Percentiles rank a stretch among this genome's conserved stretches.
phyloP scores from a whole-genome alignment of 2,888 invertebrate genomes.

The Tridacna crocea region DNA sequence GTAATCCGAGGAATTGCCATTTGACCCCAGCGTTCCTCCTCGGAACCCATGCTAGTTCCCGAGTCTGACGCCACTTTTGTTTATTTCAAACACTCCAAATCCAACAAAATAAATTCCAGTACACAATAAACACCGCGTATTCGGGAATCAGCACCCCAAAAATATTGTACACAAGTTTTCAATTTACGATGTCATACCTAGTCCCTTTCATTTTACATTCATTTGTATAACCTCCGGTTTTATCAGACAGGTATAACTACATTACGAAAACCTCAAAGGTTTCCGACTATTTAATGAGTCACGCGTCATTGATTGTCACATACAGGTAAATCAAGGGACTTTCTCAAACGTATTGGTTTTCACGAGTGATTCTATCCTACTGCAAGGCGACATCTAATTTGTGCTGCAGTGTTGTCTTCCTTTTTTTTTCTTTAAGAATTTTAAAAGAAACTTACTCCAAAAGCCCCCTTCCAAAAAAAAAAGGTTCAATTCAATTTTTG shows the following conservation, averaged over 20 bases:
- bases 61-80: constrained; percentile 63
- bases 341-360: constrained; percentile 39
- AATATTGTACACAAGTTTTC: background rate
- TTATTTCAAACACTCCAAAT: constrained; percentile 11
- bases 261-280: constrained; percentile 33
- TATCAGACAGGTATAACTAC: constrained; percentile 21
- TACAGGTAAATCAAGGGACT: constrained; percentile 56
- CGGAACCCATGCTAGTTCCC: constrained; percentile 62
- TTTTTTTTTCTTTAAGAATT: too few species aligned
- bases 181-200: constrained; percentile 23
- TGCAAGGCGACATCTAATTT: too few species aligned
- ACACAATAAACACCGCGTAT: constrained; percentile 1
- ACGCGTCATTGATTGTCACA: constrained; percentile 50
- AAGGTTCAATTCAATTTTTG: too few species aligned
- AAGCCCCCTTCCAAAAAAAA: too few species aligned
- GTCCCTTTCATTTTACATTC: constrained; percentile 12
- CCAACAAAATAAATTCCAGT: constrained; percentile 9
- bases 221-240: constrained; percentile 5
- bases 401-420: too few species aligned
- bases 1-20: constrained; percentile 67
- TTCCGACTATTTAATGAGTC: constrained; percentile 56
- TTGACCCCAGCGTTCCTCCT: constrained; percentile 66
- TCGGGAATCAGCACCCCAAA: background rate
- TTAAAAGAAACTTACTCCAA: too few species aligned
- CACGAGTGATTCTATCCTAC: background rate